Evolutionary conservation across 1,140 invertebrate genomes (phyloP).

Genomic region (Belonocnema kinseyi): DNA sequence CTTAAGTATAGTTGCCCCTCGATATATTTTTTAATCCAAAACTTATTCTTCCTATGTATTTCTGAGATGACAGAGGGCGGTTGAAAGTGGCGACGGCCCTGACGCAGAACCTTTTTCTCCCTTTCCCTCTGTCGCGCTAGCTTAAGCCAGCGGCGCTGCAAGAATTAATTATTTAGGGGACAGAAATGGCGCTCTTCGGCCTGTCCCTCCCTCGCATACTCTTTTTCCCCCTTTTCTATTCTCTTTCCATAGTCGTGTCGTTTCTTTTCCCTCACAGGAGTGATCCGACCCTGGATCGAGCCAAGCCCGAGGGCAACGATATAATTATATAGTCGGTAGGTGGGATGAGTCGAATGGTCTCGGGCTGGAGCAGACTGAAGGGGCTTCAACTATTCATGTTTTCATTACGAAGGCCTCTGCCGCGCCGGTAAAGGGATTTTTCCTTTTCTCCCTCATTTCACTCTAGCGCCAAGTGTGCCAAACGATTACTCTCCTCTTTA

Average conservation of each 20-base stretch:
- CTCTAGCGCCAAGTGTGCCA: slow-evolving; percentile 47
- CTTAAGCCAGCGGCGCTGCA: slow-evolving; percentile 70
- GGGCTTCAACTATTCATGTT: slow-evolving; percentile 74
- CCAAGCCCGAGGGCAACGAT: slow-evolving; percentile 71
- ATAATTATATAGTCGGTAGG: slow-evolving; percentile 71
- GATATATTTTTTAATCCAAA: slow-evolving; percentile 27
- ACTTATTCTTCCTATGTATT: not conserved
- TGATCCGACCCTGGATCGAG: slow-evolving; percentile 53
- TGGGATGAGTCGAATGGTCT: slow-evolving; percentile 55
- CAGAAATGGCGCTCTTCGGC: slow-evolving; percentile 68
- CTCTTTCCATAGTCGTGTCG: slow-evolving; percentile 38
- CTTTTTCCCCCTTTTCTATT: slow-evolving; percentile 41
- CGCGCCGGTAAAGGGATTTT: slow-evolving; percentile 54
- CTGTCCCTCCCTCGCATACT: slow-evolving; percentile 46
- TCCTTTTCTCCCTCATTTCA: slow-evolving; percentile 50
- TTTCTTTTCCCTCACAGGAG: not conserved
- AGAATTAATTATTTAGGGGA: slow-evolving; percentile 76
- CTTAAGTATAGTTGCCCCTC: not conserved
- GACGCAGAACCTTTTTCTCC: slow-evolving; percentile 39
- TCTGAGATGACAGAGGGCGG: not conserved
- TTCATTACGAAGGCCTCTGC: slow-evolving; percentile 69
- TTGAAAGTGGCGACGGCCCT: not conserved
- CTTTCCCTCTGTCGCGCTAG: slow-evolving; percentile 50
- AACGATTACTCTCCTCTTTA: slow-evolving; percentile 56
- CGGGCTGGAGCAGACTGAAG: slow-evolving; percentile 52